Evolutionary conservation across 2,888 invertebrate genomes (phyloP).

Genomic region (Machimus rusticus): DNA sequence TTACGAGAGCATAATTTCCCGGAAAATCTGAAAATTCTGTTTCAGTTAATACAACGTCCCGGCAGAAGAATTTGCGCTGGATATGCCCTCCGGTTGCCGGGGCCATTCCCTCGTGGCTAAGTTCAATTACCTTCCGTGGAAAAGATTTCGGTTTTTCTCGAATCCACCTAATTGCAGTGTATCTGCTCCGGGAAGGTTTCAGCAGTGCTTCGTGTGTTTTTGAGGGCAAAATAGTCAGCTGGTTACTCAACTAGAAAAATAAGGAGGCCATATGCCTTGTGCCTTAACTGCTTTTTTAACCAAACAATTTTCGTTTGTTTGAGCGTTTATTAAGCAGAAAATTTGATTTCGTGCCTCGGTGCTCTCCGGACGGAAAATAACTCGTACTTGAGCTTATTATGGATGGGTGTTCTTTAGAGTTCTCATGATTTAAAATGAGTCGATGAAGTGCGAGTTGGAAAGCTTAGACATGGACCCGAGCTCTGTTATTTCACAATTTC

Average conservation of each 20-base stretch:
- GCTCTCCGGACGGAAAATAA: background rate
- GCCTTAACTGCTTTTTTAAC: background rate
- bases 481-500: background rate
- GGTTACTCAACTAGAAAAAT: background rate
- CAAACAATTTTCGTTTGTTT: background rate
- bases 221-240: background rate
- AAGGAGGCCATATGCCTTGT: background rate
- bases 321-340: background rate
- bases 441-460: background rate
- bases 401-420: background rate
- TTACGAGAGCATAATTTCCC: background rate
- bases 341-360: background rate
- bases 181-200: background rate
- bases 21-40: background rate
- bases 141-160: background rate
- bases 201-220: background rate
- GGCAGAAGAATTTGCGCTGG: background rate
- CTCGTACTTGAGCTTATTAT: background rate
- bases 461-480: background rate
- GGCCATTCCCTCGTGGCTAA: background rate
- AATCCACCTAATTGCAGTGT: background rate
- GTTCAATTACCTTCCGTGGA: background rate
- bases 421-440: background rate
- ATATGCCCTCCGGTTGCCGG: background rate
- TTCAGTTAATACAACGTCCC: background rate